Evolutionary conservation across 2,113 vertebrate species (phyloP).

Genomic region (Pygathrix nemaeus): DNA sequence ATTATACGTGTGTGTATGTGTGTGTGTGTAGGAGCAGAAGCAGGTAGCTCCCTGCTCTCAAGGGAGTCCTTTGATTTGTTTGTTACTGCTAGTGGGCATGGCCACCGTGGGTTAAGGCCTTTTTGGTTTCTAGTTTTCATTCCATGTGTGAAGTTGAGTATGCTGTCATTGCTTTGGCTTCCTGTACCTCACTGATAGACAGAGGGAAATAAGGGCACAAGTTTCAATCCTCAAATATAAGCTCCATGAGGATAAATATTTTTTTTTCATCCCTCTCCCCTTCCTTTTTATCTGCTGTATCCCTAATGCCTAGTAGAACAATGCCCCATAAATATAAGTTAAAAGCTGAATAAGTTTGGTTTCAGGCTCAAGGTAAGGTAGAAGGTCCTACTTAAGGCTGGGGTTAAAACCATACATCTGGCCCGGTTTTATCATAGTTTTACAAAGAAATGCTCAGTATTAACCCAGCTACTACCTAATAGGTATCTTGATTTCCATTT

Average conservation of each 20-base stretch:
- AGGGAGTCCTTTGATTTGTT: not conserved
- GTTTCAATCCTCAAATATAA: not conserved
- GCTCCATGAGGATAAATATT: not conserved
- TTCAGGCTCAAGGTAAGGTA: not conserved
- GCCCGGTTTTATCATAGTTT: not conserved
- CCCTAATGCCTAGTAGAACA: not conserved
- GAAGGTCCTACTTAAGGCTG: not conserved
- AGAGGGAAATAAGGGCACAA: not conserved
- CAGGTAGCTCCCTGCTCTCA: not conserved
- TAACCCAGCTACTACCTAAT: not conserved
- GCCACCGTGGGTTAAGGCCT: not conserved
- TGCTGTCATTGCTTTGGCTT: not conserved
- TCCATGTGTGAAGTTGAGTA: not conserved
- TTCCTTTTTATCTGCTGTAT: not conserved
- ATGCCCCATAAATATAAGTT: not conserved
- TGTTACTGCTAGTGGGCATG: not conserved
- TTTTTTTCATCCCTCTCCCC: not conserved
- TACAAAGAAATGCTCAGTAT: not conserved
- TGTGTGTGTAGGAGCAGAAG: not conserved
- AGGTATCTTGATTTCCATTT: not conserved
- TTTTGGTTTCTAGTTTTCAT: not conserved
- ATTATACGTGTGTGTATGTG: not conserved
- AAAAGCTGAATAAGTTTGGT: not conserved
- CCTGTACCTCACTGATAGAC: not conserved
- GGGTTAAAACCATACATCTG: not conserved